Base-by-base conservation (phyloP, 2,888 invertebrate species). In the Ellobium chinense region DNA sequence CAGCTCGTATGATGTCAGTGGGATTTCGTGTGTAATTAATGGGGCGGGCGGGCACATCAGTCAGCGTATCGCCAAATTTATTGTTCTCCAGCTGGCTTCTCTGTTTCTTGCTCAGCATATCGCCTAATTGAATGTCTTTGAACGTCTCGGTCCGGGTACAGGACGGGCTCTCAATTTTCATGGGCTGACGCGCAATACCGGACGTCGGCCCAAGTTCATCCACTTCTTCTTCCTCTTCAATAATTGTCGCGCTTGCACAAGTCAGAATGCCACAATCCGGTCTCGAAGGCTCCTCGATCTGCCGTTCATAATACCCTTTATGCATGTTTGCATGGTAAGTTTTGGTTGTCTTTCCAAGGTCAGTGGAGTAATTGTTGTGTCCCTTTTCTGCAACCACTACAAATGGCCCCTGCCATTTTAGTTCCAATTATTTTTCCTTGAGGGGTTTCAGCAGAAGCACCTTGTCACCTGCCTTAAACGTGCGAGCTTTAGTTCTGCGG, bases 361-460 rank as follows among this genome's bases (percentile, higher is more conserved):
- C n/a, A n/a, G n/a, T n/a, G n/a, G n/a, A n/a, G n/a, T n/a, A n/a
- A n/a, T n/a, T n/a, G n/a, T n/a, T n/a, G n/a, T n/a, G n/a, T n/a
- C n/a, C n/a, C n/a, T n/a, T n/a, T n/a, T n/a, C n/a, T n/a, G n/a
- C n/a, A 3, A 46, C 24, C 29, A 68, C 63, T 7, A 39, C 54
- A 65, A 68, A 85, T 14, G 84, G 82, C 14, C 85, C 84, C 76
- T 82, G 80, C 80, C 84, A 83, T n/a, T 82, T 72, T 76, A 83
- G 73, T 39, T 76, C 58, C 24, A 85, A 66, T 62, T 85, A 83
- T 54, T 85, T 84, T 27, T 78, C 24, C 7, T 70, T 65, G 0
- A 76, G 80, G 9, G 84, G 85, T 18, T 85, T 58, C 18, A 85
- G 62, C 27, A 86, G 24, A 39, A 84, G 62, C 24, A 84, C 83